Conservation (phyloP, 1,140 invertebrate species). For the Pissodes strobi region DNA sequence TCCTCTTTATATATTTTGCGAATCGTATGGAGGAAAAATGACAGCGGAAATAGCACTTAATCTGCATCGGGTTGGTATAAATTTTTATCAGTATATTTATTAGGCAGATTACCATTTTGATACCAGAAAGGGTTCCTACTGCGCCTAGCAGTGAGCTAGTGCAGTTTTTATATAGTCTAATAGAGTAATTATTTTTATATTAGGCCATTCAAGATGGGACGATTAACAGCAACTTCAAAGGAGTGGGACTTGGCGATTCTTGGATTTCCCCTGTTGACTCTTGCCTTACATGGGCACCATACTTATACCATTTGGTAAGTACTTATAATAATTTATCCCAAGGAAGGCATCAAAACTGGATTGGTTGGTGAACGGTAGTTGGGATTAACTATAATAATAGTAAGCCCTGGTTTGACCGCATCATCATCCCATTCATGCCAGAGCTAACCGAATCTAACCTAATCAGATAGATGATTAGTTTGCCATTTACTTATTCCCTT, state of each 20-base stretch:
- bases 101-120: neutral
- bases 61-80: constrained; percentile 18
- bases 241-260: constrained; percentile 80
- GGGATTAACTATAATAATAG: no score
- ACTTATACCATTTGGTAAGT: constrained; percentile 69
- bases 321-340: constrained; percentile 1
- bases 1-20: constrained; percentile 80
- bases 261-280: constrained; percentile 87
- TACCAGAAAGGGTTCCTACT: neutral
- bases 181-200: constrained; percentile 10
- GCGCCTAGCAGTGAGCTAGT: neutral
- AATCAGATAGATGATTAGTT: no score
- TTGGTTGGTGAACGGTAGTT: no score
- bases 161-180: neutral
- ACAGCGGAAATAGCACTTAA: constrained; percentile 71
- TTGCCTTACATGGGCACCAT: constrained; percentile 78
- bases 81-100: neutral
- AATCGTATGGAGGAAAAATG: constrained; percentile 92
- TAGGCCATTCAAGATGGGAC: constrained; percentile 67
- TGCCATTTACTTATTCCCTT: no score
- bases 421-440: no score
- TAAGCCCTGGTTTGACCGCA: no score
- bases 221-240: constrained; percentile 73
- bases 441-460: no score
- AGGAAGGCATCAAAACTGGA: neutral